Base-by-base conservation (phyloP, 2,888 invertebrate genomes). In the Dichetophora obliterata region DNA sequence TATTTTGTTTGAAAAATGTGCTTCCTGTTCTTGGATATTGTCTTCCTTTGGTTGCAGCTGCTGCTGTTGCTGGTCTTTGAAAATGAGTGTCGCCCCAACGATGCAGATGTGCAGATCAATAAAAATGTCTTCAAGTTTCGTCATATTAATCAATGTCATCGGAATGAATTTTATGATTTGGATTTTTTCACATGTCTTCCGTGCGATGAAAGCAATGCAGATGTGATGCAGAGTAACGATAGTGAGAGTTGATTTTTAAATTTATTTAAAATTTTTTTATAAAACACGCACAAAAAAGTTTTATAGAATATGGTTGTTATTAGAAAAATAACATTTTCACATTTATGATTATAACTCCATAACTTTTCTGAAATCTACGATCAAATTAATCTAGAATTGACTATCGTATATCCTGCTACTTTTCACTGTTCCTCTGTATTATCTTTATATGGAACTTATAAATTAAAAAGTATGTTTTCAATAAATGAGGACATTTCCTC, bases 111-210 rank as follows among this genome's bases (percentile, higher is more conserved):
- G 61, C 75, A 76, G 9, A 76, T 74, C 22, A 82, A 79, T 77
- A 71, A 70, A 24, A 78, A 79, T 5, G 24, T 84, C 54, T 87
- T 86, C 79, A 79, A 81, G 0, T 85, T 84, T 75, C 82, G 82
- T 43, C 78, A 82, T 68, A 79, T 82, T 5, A 78, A 79, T 75
- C 78, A 87, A 78, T 91, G 92, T 83, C 87, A 85, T 54, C 82
- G 81, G 76, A 88, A 88, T 79, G 90, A 91, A 83, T 91, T 90
- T 83, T 91, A 91, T 78, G 90, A 91, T 85, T 81, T 90, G 57
- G 87, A 90, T 81, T 86, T 86, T 37, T 90, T 92, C 76, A 88
- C 89, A 65, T 92, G 92, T 84, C 79, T 85, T 27, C 80, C 87
- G 0, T 92, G 92, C 84, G 87, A 83, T 48, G 81, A 81, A 63